These are phyloP conservation scores for Scytalopus superciliaris DNA, from an alignment of 2,113 vertebrate species.

Conservation along the genomic window DNA sequence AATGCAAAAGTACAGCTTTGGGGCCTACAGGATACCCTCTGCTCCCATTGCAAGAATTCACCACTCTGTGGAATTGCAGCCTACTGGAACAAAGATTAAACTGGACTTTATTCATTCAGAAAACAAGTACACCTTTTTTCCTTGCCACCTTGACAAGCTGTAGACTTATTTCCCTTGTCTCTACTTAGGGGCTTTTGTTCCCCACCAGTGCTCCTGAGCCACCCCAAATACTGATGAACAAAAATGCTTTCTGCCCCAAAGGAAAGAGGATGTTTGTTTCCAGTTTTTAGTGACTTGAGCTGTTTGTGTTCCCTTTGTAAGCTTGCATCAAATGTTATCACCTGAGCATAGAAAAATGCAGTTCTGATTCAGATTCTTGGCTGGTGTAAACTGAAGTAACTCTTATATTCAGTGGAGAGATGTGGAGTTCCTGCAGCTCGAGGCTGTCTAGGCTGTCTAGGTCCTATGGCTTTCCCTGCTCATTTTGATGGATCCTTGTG, in stretches of 20 bases:
- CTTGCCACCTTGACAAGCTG: neutral
- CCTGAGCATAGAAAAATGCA: neutral
- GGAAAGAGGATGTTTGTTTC: neutral
- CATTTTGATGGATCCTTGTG: neutral
- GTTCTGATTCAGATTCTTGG: neutral
- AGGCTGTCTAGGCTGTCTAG: neutral
- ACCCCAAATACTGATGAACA: neutral
- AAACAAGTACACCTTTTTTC: conserved; percentile 4
- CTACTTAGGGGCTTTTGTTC: neutral
- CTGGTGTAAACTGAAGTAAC: neutral
- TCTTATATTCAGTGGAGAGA: neutral
- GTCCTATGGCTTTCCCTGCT: neutral
- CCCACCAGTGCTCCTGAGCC: neutral
- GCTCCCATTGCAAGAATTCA: neutral
- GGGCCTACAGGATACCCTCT: neutral
- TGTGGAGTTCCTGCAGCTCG: neutral
- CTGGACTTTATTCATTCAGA: conserved; percentile 23
- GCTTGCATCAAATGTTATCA: neutral
- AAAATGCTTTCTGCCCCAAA: neutral
- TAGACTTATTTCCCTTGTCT: neutral
- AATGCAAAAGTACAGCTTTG: conserved; percentile 30
- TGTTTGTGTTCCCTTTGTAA: neutral
- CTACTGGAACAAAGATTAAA: conserved; percentile 23
- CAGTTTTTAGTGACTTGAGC: neutral
- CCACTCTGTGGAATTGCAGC: conserved; percentile 9